Conservation (phyloP, 2,888 invertebrate genomes). For the Tridacna gigas region DNA sequence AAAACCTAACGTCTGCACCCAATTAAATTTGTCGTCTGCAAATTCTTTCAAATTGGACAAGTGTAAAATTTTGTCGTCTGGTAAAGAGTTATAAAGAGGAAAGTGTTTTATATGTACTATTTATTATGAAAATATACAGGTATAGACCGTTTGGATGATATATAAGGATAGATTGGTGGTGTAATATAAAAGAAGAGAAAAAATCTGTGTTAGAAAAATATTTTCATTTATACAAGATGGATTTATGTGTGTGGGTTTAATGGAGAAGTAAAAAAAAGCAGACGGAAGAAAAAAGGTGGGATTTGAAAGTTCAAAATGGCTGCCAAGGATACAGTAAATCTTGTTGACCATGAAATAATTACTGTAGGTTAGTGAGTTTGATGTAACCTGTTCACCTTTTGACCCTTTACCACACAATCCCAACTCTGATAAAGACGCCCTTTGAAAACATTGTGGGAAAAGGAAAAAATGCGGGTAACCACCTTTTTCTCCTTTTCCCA, state of each 20-base stretch:
- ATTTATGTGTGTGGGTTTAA: too few relatives aligned
- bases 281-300: neutral
- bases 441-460: slow-evolving; percentile 12
- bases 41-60: too few relatives aligned
- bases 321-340: neutral
- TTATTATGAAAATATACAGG: slow-evolving; percentile 3
- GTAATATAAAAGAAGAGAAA: neutral
- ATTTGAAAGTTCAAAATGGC: slow-evolving; percentile 5
- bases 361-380: neutral
- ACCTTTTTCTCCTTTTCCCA: neutral
- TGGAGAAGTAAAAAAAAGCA: too few relatives aligned
- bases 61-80: too few relatives aligned
- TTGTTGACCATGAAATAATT: slow-evolving; percentile 9
- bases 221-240: too few relatives aligned
- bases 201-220: neutral
- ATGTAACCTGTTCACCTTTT: neutral
- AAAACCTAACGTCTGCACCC: too few relatives aligned
- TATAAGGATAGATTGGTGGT: neutral
- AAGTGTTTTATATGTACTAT: neutral
- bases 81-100: too few relatives aligned
- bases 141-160: neutral
- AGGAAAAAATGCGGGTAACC: neutral
- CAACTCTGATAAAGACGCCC: neutral
- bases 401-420: neutral
- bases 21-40: too few relatives aligned